These are phyloP conservation scores for Ispidina lecontei DNA, from an alignment of 2,797 vertebrate genomes.

Conservation along the genomic window DNA sequence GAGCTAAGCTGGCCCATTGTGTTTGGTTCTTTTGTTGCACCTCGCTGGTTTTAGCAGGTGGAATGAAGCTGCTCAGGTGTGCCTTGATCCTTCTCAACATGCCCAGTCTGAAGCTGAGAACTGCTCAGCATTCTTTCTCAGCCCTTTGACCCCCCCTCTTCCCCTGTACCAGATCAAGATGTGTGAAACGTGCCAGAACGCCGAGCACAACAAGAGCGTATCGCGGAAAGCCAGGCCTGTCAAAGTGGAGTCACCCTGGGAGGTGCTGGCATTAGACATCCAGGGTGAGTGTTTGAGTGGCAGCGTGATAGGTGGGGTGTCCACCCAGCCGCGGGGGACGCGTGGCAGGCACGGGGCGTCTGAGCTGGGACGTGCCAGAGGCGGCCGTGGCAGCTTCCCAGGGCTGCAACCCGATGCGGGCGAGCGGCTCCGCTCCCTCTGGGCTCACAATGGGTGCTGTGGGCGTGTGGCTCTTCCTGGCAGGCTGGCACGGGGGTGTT, in stretches of 20 bases:
- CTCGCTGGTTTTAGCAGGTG: background rate
- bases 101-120: background rate
- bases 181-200: constrained; percentile 89
- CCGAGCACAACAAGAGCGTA: constrained; percentile 86
- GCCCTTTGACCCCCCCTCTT: background rate
- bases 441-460: background rate
- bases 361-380: background rate
- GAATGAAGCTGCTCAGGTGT: background rate
- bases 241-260: constrained; percentile 89
- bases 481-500: background rate
- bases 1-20: background rate
- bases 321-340: background rate
- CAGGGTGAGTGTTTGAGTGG: constrained; percentile 75
- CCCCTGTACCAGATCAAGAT: constrained; percentile 85
- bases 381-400: background rate
- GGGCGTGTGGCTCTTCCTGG: background rate
- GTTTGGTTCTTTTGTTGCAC: background rate
- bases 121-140: background rate
- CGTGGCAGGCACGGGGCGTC: background rate
- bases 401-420: background rate
- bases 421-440: background rate
- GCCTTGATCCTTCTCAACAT: background rate
- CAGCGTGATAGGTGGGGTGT: background rate
- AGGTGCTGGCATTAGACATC: constrained; percentile 84
- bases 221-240: constrained; percentile 80